Evolutionary conservation across 1,140 invertebrate genomes (phyloP).

Genomic region (Ptiloglossa arizonensis): DNA sequence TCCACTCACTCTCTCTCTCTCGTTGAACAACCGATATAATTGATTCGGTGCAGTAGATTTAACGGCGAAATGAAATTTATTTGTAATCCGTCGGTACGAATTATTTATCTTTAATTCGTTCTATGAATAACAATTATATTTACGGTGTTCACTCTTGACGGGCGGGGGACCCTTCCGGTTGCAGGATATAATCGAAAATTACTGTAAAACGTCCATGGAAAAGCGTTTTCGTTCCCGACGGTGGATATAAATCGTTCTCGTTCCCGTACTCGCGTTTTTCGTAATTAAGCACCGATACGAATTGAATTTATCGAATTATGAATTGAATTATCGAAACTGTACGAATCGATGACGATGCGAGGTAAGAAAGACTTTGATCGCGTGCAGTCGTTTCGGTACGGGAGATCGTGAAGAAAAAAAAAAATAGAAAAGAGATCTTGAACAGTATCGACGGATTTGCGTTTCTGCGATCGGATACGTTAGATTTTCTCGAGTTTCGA

Average conservation of each 20-base stretch:
- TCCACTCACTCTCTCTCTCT: background rate
- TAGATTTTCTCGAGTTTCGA: no score
- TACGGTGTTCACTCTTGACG: background rate
- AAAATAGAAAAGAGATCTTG: no score
- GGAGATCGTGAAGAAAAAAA: no score
- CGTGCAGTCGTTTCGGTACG: no score
- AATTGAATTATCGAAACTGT: background rate
- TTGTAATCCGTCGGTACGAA: slow-evolving; percentile 40
- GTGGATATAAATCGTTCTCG: slow-evolving; percentile 29
- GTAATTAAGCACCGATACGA: background rate
- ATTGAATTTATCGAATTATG: slow-evolving; percentile 18
- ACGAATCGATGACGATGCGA: background rate
- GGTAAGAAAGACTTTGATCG: no score
- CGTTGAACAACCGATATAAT: slow-evolving; percentile 41
- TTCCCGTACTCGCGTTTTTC: background rate
- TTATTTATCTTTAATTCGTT: slow-evolving; percentile 49
- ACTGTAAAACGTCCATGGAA: background rate
- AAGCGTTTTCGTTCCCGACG: slow-evolving; percentile 3
- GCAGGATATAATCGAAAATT: slow-evolving; percentile 14
- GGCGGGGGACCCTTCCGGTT: no score
- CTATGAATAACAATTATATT: slow-evolving; percentile 42
- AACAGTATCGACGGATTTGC: no score
- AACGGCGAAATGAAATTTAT: slow-evolving; percentile 59
- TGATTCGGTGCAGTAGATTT: slow-evolving; percentile 62
- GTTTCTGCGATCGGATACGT: no score